Base-by-base conservation (phyloP, 1,140 invertebrate genomes). In the Micrasema minimum region DNA sequence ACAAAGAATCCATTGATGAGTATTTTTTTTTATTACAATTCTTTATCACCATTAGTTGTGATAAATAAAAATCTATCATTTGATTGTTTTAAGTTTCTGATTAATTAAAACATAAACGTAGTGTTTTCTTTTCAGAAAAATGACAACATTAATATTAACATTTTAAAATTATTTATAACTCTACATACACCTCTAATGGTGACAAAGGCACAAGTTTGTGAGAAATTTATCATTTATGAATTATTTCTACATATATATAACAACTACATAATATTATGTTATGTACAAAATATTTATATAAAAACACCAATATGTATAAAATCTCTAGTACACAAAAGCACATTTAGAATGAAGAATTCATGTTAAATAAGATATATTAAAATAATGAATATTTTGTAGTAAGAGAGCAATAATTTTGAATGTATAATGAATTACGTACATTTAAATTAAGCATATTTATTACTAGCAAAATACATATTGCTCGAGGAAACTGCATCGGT, bases 201-300 rank as follows among this genome's bases (percentile, higher is more conserved):
- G 51, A 67, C 64, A 41, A 67, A 67, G 65, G 65, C 65, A 67
- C 65, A 23, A 14, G 37, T 55, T 67, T 43, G n/a, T 46, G 23
- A 64, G 41, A 64, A 62, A 64, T 31, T 41, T 48, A 48, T 6
- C 37, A 57, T 23, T 18, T 53, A 59, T 9, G 35, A 51, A 18
- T 59, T 59, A 11, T 16, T 38, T 18, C 37, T 31, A 55, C 26
- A 55, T 55, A 55, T 55, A 26, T 23, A n/a, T 59, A 59, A 41
- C 35, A 14, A 59, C 31, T 18, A 59, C 31, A 12, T 38, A 59
- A 59, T 22, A 59, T 35, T 35, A 55, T 20, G 20, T 2, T 59
- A 59, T 59, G 14, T 59, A 59, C 55, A 59, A 41, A 38, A 59
- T 20, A 59, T 59, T 59, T 59, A 18, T 59, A 59, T 41, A 59